Percentiles rank a stretch among this genome's conserved stretches.
Conservation (phyloP, 2,113 vertebrate species). For the Neofelis nebulosa region DNA sequence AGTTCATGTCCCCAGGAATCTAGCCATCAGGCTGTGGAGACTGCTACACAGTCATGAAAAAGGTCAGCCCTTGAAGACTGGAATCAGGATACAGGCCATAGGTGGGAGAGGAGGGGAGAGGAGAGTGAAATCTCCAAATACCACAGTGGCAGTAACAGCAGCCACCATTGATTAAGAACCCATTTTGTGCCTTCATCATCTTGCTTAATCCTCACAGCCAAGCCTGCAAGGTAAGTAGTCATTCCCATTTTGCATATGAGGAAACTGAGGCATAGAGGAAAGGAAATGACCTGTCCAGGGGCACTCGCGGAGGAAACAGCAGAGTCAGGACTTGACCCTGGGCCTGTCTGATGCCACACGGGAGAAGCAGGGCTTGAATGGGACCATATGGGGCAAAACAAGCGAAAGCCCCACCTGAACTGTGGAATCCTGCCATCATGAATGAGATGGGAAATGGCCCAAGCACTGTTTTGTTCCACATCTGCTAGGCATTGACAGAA, state of each 20-base stretch:
- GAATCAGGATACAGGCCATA: background rate
- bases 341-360: background rate
- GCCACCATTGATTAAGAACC: background rate
- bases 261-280: constrained; percentile 35
- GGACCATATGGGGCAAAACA: background rate
- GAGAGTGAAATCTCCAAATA: background rate
- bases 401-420: background rate
- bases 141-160: background rate
- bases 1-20: background rate
- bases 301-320: background rate
- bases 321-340: background rate
- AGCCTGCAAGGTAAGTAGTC: constrained; percentile 5
- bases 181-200: background rate
- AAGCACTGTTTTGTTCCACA: constrained; percentile 35
- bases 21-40: background rate
- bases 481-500: constrained; percentile 53
- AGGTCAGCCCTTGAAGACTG: background rate
- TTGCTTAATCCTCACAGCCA: constrained; percentile 12
- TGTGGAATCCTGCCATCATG: background rate
- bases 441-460: constrained; percentile 24
- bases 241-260: constrained; percentile 24
- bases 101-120: background rate
- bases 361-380: background rate
- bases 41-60: background rate
- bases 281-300: background rate